Evolutionary conservation across 2,113 vertebrate species (phyloP).

Genomic region (Herpailurus yagouaroundi): DNA sequence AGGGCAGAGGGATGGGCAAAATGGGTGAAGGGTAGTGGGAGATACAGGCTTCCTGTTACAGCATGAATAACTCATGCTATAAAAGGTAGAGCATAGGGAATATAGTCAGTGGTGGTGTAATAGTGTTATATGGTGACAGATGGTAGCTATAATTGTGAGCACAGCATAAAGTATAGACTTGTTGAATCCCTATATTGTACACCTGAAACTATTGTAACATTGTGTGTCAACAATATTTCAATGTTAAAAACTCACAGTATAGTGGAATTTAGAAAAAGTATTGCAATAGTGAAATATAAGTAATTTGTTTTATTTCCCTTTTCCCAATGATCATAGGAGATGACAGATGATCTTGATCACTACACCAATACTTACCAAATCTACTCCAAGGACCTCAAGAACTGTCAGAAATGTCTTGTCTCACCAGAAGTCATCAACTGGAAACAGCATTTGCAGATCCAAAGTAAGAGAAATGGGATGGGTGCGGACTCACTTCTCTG

Average conservation of each 20-base stretch:
- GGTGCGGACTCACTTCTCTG: not conserved
- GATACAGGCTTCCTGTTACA: not conserved
- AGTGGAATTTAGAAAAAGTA: not conserved
- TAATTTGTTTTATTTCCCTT: not conserved
- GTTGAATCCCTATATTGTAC: not conserved
- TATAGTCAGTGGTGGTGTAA: not conserved
- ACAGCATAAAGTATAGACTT: not conserved
- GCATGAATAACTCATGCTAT: not conserved
- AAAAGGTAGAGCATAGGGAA: not conserved
- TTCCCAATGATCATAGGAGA: constrained; percentile 54
- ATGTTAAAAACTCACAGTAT: not conserved
- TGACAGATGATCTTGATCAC: constrained; percentile 70
- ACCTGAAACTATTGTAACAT: not conserved
- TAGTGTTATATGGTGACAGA: not conserved
- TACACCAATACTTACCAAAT: constrained; percentile 76
- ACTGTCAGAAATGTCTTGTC: constrained; percentile 43
- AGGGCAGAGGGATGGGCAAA: not conserved
- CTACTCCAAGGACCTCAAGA: constrained; percentile 58
- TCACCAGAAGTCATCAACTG: constrained; percentile 66
- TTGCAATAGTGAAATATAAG: not conserved
- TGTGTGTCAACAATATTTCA: not conserved
- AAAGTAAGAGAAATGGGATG: not conserved
- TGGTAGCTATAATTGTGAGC: not conserved
- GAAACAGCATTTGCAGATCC: constrained; percentile 67
- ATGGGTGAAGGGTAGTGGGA: not conserved